Evolutionary conservation across 2,113 vertebrate species (phyloP), one percentile per base, ranked within the genome.

Genomic region (Pycnonotus jocosus): DNA sequence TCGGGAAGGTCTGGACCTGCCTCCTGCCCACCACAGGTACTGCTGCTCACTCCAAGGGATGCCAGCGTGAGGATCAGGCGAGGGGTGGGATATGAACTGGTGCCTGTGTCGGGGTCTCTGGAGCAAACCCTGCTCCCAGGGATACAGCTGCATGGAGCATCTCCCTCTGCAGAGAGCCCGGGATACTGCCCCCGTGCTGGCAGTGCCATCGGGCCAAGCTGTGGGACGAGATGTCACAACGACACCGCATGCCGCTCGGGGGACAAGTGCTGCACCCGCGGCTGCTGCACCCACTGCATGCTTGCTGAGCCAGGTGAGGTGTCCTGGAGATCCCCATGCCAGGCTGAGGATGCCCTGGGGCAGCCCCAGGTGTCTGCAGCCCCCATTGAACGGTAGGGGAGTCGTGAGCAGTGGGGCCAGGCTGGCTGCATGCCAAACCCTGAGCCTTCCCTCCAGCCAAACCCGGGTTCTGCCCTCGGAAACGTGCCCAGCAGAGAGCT

Each of bases 11-110:
- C 58, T 76, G 80, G 77, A 82, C 25, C 90, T 97, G 97, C 69
- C 65, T 92, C 37, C 96, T 96, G 54, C 95, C 95, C n/a, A 15
- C 37, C 35, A 19, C 86, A 94, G 97, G 97, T 97, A 95, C 16
- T 0, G 0, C 38, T 11, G 1, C 28, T 44, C 7, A 6, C 35
- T 47, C 12, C 1, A 2, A 21, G 48, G 38, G 54, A 31, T n/a
- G 77, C 54, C 60, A n/a, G 44, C 0, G 0, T 0, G 2, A 54
- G 70, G 15, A 4, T 44, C 0, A 6, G 81, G 66, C 0, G 2
- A 6, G 0, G 64, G 73, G n/a, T 33, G 82, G 89, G 86, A 28
- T 71, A 54, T 4, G 15, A 71, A 15, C 24, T 0, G 6, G 40
- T 45, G 58, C 8, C 57, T 10, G 1, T 15, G 6, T 7, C 0